A percentile compares a stretch with the other conserved stretches of the same genome.
phyloP scores from a whole-genome alignment of 1,140 invertebrate genomes.

The Megathymus violae region DNA sequence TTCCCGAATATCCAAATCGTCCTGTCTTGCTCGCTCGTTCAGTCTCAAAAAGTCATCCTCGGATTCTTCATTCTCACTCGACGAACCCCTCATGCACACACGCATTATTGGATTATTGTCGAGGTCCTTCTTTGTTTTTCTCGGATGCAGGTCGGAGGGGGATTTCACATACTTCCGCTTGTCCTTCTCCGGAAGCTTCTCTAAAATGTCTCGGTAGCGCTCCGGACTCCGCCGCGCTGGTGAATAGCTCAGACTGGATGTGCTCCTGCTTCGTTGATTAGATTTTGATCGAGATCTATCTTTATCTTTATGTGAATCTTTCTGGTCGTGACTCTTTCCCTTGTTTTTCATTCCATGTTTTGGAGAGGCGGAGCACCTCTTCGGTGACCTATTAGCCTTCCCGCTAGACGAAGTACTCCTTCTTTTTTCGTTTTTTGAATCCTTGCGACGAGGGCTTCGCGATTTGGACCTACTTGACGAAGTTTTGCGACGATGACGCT shows the following conservation, averaged over 20 bases:
- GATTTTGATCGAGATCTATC: constrained; percentile 56
- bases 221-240: constrained; percentile 86
- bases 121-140: constrained; percentile 62
- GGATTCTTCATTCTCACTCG: constrained; percentile 84
- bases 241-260: constrained; percentile 87
- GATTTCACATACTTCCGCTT: constrained; percentile 82
- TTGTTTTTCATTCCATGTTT: constrained; percentile 50
- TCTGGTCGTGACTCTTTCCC: constrained; percentile 44
- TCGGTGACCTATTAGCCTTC: constrained; percentile 51
- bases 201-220: constrained; percentile 85
- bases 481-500: constrained; percentile 38
- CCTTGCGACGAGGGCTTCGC: constrained; percentile 44
- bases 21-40: constrained; percentile 67
- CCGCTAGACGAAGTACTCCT: constrained; percentile 44
- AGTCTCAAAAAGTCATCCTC: constrained; percentile 74
- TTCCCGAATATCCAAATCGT: constrained; percentile 84
- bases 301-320: constrained; percentile 45
- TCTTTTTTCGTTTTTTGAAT: constrained; percentile 54
- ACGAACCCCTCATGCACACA: constrained; percentile 86
- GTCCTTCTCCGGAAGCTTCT: constrained; percentile 81
- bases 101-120: constrained; percentile 77
- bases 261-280: constrained; percentile 63
- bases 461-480: constrained; percentile 62
- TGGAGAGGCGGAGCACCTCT: constrained; percentile 49
- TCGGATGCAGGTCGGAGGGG: constrained; percentile 62